phyloP scores from a whole-genome alignment of 2,888 invertebrate genomes.

The Perithous albicinctus region DNA sequence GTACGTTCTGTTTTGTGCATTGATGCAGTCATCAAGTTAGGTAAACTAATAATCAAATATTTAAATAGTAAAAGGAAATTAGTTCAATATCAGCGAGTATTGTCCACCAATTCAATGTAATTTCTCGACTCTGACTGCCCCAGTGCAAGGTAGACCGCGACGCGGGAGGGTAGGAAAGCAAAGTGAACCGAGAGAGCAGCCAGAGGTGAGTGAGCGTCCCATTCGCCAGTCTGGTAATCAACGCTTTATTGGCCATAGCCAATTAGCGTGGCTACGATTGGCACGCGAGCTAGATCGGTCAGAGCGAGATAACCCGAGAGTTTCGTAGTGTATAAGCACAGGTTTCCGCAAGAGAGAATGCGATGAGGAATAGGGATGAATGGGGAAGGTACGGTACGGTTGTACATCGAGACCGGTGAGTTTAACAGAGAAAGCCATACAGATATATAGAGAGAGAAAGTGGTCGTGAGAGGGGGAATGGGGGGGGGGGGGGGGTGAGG shows the following conservation, averaged over 20 bases:
- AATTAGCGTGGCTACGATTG: conserved; percentile 81
- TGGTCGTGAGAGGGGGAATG: neutral
- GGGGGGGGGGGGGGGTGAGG: neutral
- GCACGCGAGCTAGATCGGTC: conserved; percentile 77
- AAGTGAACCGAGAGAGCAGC: conserved; percentile 34
- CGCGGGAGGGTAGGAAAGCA: conserved; percentile 33
- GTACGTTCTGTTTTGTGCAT: neutral
- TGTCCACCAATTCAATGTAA: conserved; percentile 30
- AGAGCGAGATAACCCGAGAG: conserved; percentile 44
- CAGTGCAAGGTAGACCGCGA: conserved; percentile 43
- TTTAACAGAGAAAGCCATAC: conserved; percentile 21
- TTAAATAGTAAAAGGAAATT: neutral
- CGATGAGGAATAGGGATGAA: conserved; percentile 25
- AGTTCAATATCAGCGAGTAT: conserved; percentile 1
- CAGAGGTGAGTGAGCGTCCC: conserved; percentile 59
- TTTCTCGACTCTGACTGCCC: conserved; percentile 6
- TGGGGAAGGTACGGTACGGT: neutral
- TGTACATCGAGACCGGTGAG: conserved; percentile 12
- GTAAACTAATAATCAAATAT: neutral
- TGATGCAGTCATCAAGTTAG: neutral
- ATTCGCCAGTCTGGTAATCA: conserved; percentile 79
- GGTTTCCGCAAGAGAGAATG: conserved; percentile 41
- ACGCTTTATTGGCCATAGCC: conserved; percentile 81
- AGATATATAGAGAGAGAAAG: neutral
- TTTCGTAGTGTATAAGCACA: conserved; percentile 44